phyloP scores from a whole-genome alignment of 2,888 invertebrate species.

The Lacanobia oleracea region DNA sequence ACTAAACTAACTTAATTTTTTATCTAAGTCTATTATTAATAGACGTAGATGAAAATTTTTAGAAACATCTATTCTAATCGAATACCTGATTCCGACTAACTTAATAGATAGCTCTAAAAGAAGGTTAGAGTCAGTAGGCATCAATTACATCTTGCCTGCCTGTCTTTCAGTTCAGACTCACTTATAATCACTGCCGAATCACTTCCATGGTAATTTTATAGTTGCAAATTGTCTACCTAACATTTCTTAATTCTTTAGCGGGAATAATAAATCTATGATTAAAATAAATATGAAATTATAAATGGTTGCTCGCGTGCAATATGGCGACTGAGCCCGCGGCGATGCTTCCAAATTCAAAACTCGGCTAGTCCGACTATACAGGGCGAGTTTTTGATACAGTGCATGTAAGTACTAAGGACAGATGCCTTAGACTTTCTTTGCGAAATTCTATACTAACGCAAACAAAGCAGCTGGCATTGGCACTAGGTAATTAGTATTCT shows the following conservation, averaged over 20 bases:
- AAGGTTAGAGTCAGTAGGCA: conserved; percentile 41
- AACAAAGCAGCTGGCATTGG: too few relatives aligned
- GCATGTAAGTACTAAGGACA: too few relatives aligned
- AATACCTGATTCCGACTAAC: not conserved
- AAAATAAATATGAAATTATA: conserved; percentile 63
- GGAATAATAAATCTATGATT: conserved; percentile 43
- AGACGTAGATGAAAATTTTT: too few relatives aligned
- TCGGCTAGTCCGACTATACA: conserved; percentile 49
- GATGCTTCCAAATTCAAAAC: conserved; percentile 81
- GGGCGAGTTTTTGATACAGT: not conserved
- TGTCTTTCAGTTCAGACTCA: conserved; percentile 33
- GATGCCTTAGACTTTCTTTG: too few relatives aligned
- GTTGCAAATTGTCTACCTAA: conserved; percentile 38
- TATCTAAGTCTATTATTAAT: too few relatives aligned
- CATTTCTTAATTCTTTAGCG: conserved; percentile 37
- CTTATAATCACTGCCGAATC: conserved; percentile 30
- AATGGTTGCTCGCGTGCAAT: conserved; percentile 81
- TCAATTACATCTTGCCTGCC: conserved; percentile 45
- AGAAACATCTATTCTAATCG: too few relatives aligned
- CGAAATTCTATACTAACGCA: too few relatives aligned
- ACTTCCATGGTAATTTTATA: conserved; percentile 37
- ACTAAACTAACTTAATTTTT: too few relatives aligned
- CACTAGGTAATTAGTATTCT: too few relatives aligned
- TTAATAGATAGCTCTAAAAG: not conserved
- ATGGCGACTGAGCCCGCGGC: conserved; percentile 80